A percentile compares a stretch with the other conserved stretches of the same genome.
Conservation (phyloP, 2,888 invertebrate genomes). For the Drosophila diplacantha region DNA sequence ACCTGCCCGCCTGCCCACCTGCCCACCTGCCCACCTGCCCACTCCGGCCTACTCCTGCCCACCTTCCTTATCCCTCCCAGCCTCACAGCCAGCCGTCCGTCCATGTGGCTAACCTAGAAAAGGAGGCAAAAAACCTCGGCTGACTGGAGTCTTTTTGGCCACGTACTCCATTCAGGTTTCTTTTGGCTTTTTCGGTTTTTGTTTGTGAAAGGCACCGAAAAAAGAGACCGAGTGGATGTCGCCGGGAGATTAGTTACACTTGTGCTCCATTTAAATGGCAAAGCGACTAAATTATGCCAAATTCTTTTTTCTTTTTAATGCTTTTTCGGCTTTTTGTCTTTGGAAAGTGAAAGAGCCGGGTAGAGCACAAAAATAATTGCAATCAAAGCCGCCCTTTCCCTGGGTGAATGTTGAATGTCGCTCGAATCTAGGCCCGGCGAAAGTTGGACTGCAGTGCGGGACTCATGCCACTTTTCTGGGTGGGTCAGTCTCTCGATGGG, state of each 20-base stretch:
- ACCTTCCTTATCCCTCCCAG: conserved; percentile 4
- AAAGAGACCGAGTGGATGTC: conserved; percentile 49
- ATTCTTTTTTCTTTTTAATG: conserved; percentile 44
- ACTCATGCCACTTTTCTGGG: conserved; percentile 24
- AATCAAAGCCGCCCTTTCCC: conserved; percentile 67
- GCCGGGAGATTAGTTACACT: conserved; percentile 71
- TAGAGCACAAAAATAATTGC: conserved; percentile 47
- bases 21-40: conserved; percentile 2
- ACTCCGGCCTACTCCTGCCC: not conserved
- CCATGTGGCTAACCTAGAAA: conserved; percentile 65
- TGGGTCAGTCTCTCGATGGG: conserved; percentile 32
- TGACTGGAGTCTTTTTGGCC: conserved; percentile 36
- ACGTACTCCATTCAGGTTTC: conserved; percentile 49
- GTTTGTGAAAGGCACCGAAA: conserved; percentile 64
- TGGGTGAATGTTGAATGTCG: conserved; percentile 62
- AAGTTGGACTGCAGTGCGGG: conserved; percentile 46
- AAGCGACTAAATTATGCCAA: conserved; percentile 73
- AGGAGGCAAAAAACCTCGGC: conserved; percentile 36
- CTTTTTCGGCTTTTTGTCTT: conserved; percentile 34
- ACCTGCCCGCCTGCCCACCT: not conserved
- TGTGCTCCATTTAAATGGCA: conserved; percentile 72
- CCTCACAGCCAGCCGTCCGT: conserved; percentile 10
- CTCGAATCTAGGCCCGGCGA: conserved; percentile 46
- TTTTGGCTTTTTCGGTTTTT: conserved; percentile 38
- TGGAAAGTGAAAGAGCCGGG: conserved; percentile 60